phyloP scores from a whole-genome alignment of 2,888 invertebrate species.

The Notodonta dromedarius region DNA sequence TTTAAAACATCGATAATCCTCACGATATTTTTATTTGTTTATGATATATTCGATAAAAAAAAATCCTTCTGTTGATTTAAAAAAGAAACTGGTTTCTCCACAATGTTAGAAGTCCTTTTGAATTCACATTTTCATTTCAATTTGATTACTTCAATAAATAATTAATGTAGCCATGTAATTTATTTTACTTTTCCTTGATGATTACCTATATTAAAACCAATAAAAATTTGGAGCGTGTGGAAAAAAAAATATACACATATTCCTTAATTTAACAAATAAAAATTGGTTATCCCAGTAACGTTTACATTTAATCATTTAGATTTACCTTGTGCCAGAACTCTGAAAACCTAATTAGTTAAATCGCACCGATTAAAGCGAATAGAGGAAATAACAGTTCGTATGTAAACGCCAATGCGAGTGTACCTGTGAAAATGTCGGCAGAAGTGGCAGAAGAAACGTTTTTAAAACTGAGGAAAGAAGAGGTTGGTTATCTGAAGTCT shows the following conservation, averaged over 20 bases:
- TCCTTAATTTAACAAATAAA: conserved; percentile 1
- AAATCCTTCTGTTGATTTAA: neutral
- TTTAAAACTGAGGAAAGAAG: conserved; percentile 59
- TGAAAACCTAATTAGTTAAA: conserved; percentile 27
- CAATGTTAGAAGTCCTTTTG: too few species aligned
- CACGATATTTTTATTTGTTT: neutral
- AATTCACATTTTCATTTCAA: too few species aligned
- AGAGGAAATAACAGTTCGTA: conserved; percentile 18
- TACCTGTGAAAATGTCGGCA: conserved; percentile 50
- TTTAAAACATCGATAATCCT: neutral
- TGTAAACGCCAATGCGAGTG: conserved; percentile 17
- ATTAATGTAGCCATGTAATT: too few species aligned
- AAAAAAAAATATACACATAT: neutral
- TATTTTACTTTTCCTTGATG: too few species aligned
- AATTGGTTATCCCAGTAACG: conserved; percentile 1
- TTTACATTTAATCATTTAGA: conserved; percentile 3
- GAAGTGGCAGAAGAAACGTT: conserved; percentile 60
- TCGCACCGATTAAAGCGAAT: conserved; percentile 30
- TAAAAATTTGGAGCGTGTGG: neutral
- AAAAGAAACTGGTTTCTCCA: too few species aligned
- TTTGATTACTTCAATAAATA: too few species aligned
- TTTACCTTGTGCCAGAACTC: conserved; percentile 32
- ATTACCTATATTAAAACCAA: neutral
- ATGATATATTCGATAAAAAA: too few species aligned
- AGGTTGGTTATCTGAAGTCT: conserved; percentile 56